Base-by-base conservation (phyloP, 2,113 vertebrate species). In the Regulus satrapa region DNA sequence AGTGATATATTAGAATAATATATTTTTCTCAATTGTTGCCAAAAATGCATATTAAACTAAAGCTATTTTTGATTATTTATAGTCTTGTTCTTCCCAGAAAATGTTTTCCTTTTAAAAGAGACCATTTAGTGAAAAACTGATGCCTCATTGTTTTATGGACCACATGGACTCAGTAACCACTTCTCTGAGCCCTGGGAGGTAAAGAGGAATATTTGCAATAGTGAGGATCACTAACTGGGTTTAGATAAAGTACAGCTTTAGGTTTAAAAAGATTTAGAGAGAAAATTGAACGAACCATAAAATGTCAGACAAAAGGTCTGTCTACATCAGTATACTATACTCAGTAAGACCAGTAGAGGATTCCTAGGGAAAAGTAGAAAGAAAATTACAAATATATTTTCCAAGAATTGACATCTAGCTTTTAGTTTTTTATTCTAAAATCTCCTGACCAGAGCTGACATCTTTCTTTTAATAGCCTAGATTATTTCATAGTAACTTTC, bases 1-100 rank as follows among this genome's bases (percentile, higher is more conserved):
- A 1, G 0, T 2, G 1, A 66, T 1, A 3, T 26, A 29, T 21
- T 8, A 32, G 18, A 68, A 80, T 43, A 32, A 17, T 16, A 29
- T 12, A 11, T 52, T 78, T 55, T 55, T 5, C 13, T 17, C 16
- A 63, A 48, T 18, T 73, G 16, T 80, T 80, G 11, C 12, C 9
- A 12, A 45, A 54, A 76, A 4, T 9, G 29, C 11, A 9, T 59
- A 41, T 41, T 63, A 19, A 63, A 80, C 25, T n/a, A 64, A 92
- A 40, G 18, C 6, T 71, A 45, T 29, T 51, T 56, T 61, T 61
- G 3, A 18, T 73, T 66, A 62, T n/a, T 85, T 67, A 45, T 36
- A 45, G 10, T 58, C 34, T 54, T 12, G 18, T 45, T 71, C n/a
- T 62, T 61, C 20, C 26, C 32, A 45, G 51, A 74, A 92, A 91